These are phyloP conservation scores for Dastarcus helophoroides DNA, from an alignment of 2,888 invertebrate genomes.

Conservation along the genomic window DNA sequence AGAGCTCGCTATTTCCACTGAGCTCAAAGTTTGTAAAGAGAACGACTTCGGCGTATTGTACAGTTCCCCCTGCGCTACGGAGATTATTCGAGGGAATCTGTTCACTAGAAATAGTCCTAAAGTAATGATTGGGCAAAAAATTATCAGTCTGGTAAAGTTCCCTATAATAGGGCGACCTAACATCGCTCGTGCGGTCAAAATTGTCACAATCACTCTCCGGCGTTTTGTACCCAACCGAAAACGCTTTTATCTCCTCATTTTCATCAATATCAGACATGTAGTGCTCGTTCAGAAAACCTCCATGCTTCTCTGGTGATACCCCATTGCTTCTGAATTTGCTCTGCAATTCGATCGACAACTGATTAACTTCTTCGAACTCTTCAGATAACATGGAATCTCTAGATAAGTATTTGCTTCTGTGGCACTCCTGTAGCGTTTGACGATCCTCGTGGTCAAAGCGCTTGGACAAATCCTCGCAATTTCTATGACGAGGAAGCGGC, in stretches of 20 bases:
- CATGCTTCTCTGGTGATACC: conserved; percentile 10
- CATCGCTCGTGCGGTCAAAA: conserved; percentile 3
- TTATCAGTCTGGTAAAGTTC: not conserved
- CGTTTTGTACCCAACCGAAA: conserved; percentile 26
- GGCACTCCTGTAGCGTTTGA: conserved; percentile 7
- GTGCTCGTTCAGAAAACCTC: conserved; percentile 31
- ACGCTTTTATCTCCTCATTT: conserved; percentile 33
- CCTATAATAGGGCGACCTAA: not conserved
- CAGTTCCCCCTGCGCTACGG: no score
- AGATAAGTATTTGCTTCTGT: conserved; percentile 27
- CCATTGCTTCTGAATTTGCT: conserved; percentile 19
- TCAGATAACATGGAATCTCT: conserved; percentile 28
- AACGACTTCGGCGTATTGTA: no score
- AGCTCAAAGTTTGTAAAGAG: no score
- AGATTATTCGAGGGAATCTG: not conserved
- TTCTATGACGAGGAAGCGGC: conserved; percentile 23
- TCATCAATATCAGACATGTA: conserved; percentile 37
- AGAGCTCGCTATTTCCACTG: no score
- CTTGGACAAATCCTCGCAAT: conserved; percentile 21
- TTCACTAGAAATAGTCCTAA: not conserved
- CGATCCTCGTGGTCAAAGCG: conserved; percentile 10
- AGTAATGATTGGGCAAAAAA: not conserved
- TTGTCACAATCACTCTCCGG: conserved; percentile 17
- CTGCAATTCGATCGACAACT: conserved; percentile 24
- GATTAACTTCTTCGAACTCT: conserved; percentile 32